These are phyloP conservation scores for Parochlus steinenii DNA, from an alignment of 2,888 invertebrate species.

Conservation along the genomic window DNA sequence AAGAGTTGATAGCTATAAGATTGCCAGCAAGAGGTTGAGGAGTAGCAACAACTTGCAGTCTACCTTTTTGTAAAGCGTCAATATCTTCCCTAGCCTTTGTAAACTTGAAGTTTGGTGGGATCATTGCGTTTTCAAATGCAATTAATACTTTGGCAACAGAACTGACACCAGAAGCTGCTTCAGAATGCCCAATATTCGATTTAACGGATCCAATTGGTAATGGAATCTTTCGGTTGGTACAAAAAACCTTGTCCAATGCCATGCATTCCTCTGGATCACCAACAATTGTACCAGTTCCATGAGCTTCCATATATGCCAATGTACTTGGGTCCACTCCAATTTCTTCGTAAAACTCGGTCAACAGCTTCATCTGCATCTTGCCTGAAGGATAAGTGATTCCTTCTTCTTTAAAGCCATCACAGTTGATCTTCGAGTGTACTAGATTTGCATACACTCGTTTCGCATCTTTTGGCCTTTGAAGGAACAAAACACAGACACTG, in stretches of 20 bases:
- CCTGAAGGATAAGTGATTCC: slow-evolving; percentile 68
- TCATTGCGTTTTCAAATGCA: slow-evolving; percentile 53
- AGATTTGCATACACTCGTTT: slow-evolving; percentile 35
- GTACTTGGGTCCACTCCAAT: slow-evolving; percentile 54
- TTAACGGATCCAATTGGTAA: slow-evolving; percentile 69
- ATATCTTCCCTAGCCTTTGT: slow-evolving; percentile 38
- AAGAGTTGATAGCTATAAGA: slow-evolving; percentile 62
- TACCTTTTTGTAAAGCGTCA: slow-evolving; percentile 36
- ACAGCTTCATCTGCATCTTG: slow-evolving; percentile 51
- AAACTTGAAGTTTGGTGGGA: slow-evolving; percentile 70
- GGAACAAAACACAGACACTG: slow-evolving; percentile 41
- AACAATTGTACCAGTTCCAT: slow-evolving; percentile 89
- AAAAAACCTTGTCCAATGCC: slow-evolving; percentile 58
- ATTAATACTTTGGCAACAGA: slow-evolving; percentile 54
- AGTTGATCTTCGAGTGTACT: slow-evolving; percentile 59
- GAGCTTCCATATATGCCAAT: slow-evolving; percentile 82
- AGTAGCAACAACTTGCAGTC: slow-evolving; percentile 48
- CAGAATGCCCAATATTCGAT: slow-evolving; percentile 77
- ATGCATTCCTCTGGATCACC: slow-evolving; percentile 70
- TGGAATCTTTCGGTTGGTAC: slow-evolving; percentile 47
- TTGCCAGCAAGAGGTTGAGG: slow-evolving; percentile 50
- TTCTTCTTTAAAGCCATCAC: slow-evolving; percentile 71
- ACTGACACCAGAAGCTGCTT: slow-evolving; percentile 60
- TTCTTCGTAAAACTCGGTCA: slow-evolving; percentile 64
- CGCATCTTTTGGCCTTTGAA: slow-evolving; percentile 38